Evolutionary conservation across 2,888 invertebrate species (phyloP).

Genomic region (Griposia aprilina): DNA sequence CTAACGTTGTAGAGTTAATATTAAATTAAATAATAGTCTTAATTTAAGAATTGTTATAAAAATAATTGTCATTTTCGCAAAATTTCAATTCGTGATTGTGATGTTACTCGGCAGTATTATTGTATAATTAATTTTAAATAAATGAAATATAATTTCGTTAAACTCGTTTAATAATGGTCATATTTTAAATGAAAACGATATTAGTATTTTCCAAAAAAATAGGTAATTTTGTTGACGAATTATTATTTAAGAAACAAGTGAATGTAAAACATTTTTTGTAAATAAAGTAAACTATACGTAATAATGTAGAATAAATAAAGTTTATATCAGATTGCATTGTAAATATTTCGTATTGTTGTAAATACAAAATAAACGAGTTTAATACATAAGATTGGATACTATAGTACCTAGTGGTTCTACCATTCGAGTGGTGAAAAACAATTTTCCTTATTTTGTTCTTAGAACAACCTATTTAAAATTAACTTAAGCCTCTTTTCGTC

Average conservation of each 20-base stretch:
- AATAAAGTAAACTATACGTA: conserved; percentile 69
- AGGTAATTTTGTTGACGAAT: conserved; percentile 50
- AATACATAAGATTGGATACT: conserved; percentile 68
- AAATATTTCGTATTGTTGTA: conserved; percentile 87
- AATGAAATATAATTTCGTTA: conserved; percentile 58
- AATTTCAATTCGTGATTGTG: conserved; percentile 57
- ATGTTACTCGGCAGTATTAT: conserved; percentile 62
- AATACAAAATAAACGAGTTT: conserved; percentile 77
- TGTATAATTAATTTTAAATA: conserved; percentile 31
- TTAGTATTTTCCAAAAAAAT: conserved; percentile 27
- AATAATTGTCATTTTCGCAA: conserved; percentile 57
- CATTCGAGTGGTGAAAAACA: conserved; percentile 83
- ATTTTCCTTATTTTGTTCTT: conserved; percentile 81
- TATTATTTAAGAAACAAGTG: conserved; percentile 59
- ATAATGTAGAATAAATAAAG: conserved; percentile 73
- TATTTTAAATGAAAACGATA: conserved; percentile 1
- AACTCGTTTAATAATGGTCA: conserved; percentile 38
- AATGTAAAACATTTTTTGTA: conserved; percentile 70
- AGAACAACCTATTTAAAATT: conserved; percentile 80
- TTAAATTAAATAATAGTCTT: conserved; percentile 57
- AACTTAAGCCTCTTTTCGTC: conserved; percentile 57
- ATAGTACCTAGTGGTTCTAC: conserved; percentile 76
- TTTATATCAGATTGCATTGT: conserved; percentile 85
- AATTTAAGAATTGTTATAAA: conserved; percentile 63
- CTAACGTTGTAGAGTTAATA: conserved; percentile 55